Conservation (phyloP, 1,140 invertebrate genomes). For the Sinonovacula constricta region DNA sequence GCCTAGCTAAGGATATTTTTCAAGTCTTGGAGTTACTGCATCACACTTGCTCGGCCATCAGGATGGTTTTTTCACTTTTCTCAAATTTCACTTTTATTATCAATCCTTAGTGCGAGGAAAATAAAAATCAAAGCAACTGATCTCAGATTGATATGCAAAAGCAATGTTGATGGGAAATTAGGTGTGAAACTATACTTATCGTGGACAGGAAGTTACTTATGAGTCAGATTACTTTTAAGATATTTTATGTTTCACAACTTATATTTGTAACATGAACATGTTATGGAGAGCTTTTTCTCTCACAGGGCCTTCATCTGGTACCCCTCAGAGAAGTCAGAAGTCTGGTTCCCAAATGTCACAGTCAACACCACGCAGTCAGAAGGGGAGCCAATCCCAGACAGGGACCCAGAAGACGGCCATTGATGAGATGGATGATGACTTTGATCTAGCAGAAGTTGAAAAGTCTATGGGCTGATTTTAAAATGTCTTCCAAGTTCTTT, state of each 20-base stretch:
- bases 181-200: background rate
- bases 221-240: background rate
- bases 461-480: too few relatives aligned
- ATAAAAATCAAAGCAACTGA: too few relatives aligned
- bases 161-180: too few relatives aligned
- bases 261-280: background rate
- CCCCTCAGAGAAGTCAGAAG: slow-evolving; percentile 22
- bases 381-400: slow-evolving; percentile 2
- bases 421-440: slow-evolving; percentile 62
- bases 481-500: too few relatives aligned
- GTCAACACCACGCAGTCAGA: slow-evolving; percentile 43
- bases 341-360: slow-evolving; percentile 35
- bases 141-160: too few relatives aligned
- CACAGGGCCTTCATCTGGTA: slow-evolving; percentile 11
- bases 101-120: too few relatives aligned
- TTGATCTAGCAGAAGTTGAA: slow-evolving; percentile 40
- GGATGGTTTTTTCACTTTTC: too few relatives aligned
- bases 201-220: background rate
- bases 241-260: background rate
- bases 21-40: too few relatives aligned
- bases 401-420: background rate
- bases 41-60: too few relatives aligned
- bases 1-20: too few relatives aligned
- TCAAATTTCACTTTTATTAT: too few relatives aligned
- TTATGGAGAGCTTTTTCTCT: background rate